Percentiles rank a stretch among this genome's conserved stretches.
Evolutionary conservation across 2,888 invertebrate species (phyloP).

Genomic region (Germaria angustata): DNA sequence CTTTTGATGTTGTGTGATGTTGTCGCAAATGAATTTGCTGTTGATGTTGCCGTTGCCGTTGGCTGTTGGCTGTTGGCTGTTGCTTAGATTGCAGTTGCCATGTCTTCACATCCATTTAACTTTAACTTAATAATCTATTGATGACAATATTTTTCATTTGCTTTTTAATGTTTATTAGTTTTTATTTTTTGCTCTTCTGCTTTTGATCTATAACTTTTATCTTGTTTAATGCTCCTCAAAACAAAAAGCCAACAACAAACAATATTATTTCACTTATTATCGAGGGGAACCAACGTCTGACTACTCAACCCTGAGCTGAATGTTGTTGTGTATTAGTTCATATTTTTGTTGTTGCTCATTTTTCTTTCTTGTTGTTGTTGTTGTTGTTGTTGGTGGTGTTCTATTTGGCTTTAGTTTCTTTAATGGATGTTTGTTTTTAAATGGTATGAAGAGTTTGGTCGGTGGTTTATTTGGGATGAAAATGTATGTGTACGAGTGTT

Average conservation of each 20-base stretch:
- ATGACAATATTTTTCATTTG: conserved; percentile 62
- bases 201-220: conserved; percentile 63
- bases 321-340: conserved; percentile 40
- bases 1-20: conserved; percentile 63
- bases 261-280: conserved; percentile 50
- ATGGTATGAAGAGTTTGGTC: conserved; percentile 17
- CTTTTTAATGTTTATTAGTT: conserved; percentile 11
- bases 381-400: conserved; percentile 39
- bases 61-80: too few species aligned
- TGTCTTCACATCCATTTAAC: conserved; percentile 53
- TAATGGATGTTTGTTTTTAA: conserved; percentile 57
- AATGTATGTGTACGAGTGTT: conserved; percentile 42
- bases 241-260: not conserved
- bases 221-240: conserved; percentile 46
- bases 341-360: conserved; percentile 18
- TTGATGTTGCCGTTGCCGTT: conserved; percentile 35
- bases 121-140: conserved; percentile 66
- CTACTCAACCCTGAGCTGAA: not conserved
- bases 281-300: conserved; percentile 32
- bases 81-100: conserved; percentile 55
- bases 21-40: conserved; percentile 59
- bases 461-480: conserved; percentile 14
- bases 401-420: conserved; percentile 35
- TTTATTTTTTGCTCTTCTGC: conserved; percentile 26
- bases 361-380: conserved; percentile 18